These are phyloP conservation scores for Eulithis prunata DNA, from an alignment of 2,888 invertebrate genomes.

Conservation along the genomic window DNA sequence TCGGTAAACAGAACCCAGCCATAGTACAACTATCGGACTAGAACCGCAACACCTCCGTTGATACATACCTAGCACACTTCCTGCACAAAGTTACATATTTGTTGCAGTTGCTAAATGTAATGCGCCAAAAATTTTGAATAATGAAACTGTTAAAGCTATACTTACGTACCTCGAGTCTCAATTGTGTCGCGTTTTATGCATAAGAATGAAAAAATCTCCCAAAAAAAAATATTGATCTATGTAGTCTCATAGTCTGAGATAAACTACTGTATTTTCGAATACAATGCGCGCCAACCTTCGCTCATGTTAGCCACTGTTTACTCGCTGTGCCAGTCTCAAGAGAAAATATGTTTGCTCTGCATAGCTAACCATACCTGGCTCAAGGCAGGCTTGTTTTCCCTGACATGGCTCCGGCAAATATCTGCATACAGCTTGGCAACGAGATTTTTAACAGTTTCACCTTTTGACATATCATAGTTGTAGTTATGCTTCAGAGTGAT, in stretches of 20 bases:
- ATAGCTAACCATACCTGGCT: slow-evolving; percentile 74
- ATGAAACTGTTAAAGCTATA: not conserved
- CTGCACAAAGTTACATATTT: slow-evolving; percentile 4
- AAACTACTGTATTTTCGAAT: slow-evolving; percentile 14
- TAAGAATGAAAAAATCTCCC: too few relatives aligned
- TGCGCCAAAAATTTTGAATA: not conserved
- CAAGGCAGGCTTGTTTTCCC: slow-evolving; percentile 68
- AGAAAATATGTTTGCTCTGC: slow-evolving; percentile 83
- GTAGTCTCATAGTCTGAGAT: not conserved
- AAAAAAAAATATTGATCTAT: too few relatives aligned
- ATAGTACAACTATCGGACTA: slow-evolving; percentile 27
- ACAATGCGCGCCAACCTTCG: slow-evolving; percentile 63
- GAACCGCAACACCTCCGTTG: slow-evolving; percentile 21
- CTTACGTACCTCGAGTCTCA: not conserved
- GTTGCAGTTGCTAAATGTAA: not conserved
- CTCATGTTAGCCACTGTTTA: slow-evolving; percentile 78
- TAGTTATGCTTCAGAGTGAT: not conserved
- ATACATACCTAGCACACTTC: slow-evolving; percentile 1
- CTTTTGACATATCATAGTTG: not conserved
- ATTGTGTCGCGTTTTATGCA: too few relatives aligned
- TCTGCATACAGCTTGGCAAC: slow-evolving; percentile 39
- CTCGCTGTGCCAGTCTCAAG: slow-evolving; percentile 80
- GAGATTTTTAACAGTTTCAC: slow-evolving; percentile 20
- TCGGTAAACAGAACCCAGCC: slow-evolving; percentile 69
- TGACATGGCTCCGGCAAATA: slow-evolving; percentile 76